phyloP scores from a whole-genome alignment of 2,113 vertebrate genomes.

The Recurvirostra avosetta region DNA sequence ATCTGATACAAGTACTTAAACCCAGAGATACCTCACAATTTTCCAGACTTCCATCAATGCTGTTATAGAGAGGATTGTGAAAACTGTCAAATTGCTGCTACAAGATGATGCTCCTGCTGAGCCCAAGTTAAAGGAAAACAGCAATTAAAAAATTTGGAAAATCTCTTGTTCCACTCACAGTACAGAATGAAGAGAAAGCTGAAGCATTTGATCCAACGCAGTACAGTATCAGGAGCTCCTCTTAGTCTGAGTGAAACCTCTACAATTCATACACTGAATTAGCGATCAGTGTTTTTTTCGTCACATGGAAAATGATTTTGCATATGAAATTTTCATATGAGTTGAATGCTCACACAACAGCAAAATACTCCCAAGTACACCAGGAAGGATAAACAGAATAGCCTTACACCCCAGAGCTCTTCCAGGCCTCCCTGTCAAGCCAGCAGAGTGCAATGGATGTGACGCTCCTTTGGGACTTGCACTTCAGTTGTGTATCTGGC shows the following conservation, averaged over 20 bases:
- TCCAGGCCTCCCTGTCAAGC: not conserved
- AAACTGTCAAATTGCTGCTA: not conserved
- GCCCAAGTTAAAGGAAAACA: not conserved
- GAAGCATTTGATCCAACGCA: not conserved
- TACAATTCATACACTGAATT: not conserved
- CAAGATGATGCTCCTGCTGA: not conserved
- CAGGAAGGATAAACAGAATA: not conserved
- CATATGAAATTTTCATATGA: not conserved
- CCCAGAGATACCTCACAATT: not conserved
- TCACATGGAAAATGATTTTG: not conserved
- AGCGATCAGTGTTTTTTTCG: not conserved
- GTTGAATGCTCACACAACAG: not conserved
- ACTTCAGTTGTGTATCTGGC: not conserved
- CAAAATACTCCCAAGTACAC: not conserved
- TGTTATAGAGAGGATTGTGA: not conserved
- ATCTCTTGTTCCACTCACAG: not conserved
- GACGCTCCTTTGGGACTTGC: not conserved
- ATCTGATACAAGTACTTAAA: not conserved
- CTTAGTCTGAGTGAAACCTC: not conserved
- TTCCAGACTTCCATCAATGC: not conserved
- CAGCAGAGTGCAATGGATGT: not conserved
- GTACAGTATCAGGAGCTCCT: not conserved
- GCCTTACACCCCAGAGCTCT: not conserved
- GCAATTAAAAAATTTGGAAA: not conserved
- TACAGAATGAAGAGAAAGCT: not conserved